Evolutionary conservation across 2,888 invertebrate species (phyloP), one percentile per base, ranked within the genome.

Genomic region (Tetheella fluctuosa): DNA sequence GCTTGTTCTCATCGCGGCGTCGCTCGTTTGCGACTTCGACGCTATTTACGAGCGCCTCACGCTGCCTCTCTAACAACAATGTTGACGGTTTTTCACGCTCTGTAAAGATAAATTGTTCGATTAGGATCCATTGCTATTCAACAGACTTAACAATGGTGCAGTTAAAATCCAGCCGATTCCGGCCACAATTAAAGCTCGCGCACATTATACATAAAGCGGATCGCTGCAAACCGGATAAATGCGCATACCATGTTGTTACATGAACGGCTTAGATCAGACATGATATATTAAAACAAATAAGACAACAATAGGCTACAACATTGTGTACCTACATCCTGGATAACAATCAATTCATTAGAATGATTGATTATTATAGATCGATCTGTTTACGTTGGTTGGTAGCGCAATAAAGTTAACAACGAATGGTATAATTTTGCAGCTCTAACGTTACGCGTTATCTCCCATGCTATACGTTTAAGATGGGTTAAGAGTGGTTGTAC

Each of bases 21-120:
- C 79, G 81, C 77, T 81, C 80, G 70, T 69, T 70, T 71, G 80
- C 83, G 73, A 88, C 89, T 63, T 91, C 92, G 93, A 88, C 92
- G 93, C 94, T 90, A 93, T 93, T 91, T 76, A 88, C 89, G 94
- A 94, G 91, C 93, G 94, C 89, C 93, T 94, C 94, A 90, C 93
- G 93, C 93, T 94, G 94, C 93, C 94, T 94, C 94, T 94, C 94
- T 93, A 93, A 93, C 94, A 94, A 92, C 93, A 90, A 93, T 94
- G 91, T 87, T 91, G 92, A 85, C 85, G 89, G 90, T 95, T 95
- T 95, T 95, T 96, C 96, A 95, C 95, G 96, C 95, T 96, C 96
- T 96, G 91, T 28, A 88, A 88, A 68, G 60, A 69, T 64, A 63
- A 7, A 30, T 28, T 7, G n/a, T 60, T 58, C n/a, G 34, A 8